Evolutionary conservation across 2,888 invertebrate genomes (phyloP), one percentile per base, ranked within the genome.

Genomic region (Mesorhabditis spiculigera): DNA sequence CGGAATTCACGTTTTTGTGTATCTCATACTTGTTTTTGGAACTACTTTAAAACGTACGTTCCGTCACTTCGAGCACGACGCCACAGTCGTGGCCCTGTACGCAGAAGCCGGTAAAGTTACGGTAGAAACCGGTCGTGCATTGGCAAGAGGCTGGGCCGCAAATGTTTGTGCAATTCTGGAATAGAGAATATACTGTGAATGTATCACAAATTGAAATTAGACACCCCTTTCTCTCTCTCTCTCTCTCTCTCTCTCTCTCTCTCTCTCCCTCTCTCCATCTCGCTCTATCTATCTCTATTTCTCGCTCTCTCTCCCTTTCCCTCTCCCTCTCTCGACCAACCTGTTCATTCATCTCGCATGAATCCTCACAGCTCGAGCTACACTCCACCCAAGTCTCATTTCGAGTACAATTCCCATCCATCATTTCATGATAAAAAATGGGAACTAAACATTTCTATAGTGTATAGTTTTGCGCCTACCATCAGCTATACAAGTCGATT

Each of bases 341-440:
- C n/a, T 50, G 58, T 50, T 50, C 10, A 50, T 10, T 50, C 8
- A 50, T n/a, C 10, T 13, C 8, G n/a, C 58, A 50, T n/a, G 58
- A 13, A n/a, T 50, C n/a, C n/a, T 50, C 58, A 50, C 58, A 50
- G n/a, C n/a, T n/a, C 58, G 58, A 50, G 58, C 58, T 50, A n/a
- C 58, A 50, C 8, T 50, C 58, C 58, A 50, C n/a, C 58, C 58
- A 50, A 10, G 58, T 50, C n/a, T 50, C 58, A 50, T 50, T 50
- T 50, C 58, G 10, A 1, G 58, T 10, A 50, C 58, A 50, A n/a
- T n/a, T 50, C 58, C 8, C n/a, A 50, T 50, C n/a, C 58, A 3
- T 13, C 10, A 13, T 10, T 50, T 50, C 58, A 50, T 50, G n/a
- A n/a, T 50, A 50, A n/a, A 50, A 10, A n/a, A 50, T 50, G 10